Percentiles rank a stretch among this genome's conserved stretches.
phyloP scores from a whole-genome alignment of 2,797 vertebrate genomes.

The Dallia pectoralis region DNA sequence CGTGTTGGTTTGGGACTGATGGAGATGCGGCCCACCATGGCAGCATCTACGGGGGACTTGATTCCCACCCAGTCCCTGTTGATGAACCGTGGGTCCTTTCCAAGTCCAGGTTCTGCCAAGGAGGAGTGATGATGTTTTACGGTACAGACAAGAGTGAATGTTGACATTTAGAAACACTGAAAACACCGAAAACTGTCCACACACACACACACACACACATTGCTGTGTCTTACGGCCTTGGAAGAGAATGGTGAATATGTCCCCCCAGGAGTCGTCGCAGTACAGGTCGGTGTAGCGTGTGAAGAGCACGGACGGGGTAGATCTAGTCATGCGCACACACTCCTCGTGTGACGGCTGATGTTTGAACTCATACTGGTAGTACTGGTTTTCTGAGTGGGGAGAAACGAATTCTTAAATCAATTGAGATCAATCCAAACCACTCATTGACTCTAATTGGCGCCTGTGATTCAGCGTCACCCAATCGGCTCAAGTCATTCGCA shows the following conservation, averaged over 20 bases:
- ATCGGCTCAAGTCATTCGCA: too few relatives aligned
- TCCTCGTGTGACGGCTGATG: slow-evolving; percentile 85
- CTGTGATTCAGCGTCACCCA: too few relatives aligned
- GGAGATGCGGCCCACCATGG: slow-evolving; percentile 83
- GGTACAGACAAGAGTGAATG: background rate
- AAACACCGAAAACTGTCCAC: background rate
- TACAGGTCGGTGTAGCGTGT: slow-evolving; percentile 79
- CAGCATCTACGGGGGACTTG: slow-evolving; percentile 78
- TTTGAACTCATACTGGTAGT: slow-evolving; percentile 89
- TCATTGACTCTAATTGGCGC: background rate
- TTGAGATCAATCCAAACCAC: background rate
- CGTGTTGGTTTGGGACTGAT: slow-evolving; percentile 57
- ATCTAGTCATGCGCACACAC: slow-evolving; percentile 73
- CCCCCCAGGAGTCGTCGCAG: slow-evolving; percentile 72
- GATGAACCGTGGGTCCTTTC: slow-evolving; percentile 61
- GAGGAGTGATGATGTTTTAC: background rate
- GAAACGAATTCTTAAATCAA: slow-evolving; percentile 8
- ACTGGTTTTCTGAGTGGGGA: slow-evolving; percentile 62
- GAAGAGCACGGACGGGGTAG: slow-evolving; percentile 81
- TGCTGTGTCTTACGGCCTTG: slow-evolving; percentile 58
- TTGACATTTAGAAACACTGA: background rate
- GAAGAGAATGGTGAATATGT: slow-evolving; percentile 79
- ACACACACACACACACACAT: slow-evolving; percentile 9
- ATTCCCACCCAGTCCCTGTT: slow-evolving; percentile 83
- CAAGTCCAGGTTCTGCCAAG: slow-evolving; percentile 41